phyloP scores from a whole-genome alignment of 1,140 invertebrate genomes.

The Trigoniulus corallinus region DNA sequence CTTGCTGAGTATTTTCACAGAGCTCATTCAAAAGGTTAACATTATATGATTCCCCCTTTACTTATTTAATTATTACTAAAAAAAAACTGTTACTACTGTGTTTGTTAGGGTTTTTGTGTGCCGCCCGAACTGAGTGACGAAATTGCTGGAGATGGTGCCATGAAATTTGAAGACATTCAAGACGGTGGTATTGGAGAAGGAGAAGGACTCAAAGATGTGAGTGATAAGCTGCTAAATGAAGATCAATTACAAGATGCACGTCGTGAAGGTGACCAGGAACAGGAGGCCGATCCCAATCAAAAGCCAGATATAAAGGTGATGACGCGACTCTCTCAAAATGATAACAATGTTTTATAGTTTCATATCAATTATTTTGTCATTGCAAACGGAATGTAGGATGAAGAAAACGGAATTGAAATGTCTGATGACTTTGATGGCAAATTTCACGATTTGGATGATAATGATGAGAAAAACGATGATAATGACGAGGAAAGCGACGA shows the following conservation, averaged over 20 bases:
- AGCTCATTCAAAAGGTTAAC: slow-evolving; percentile 53
- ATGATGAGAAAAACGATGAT: slow-evolving; percentile 41
- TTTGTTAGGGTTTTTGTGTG: slow-evolving; percentile 65
- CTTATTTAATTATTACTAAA: not conserved
- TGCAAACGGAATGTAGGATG: slow-evolving; percentile 35
- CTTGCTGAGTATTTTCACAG: slow-evolving; percentile 64
- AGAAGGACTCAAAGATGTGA: slow-evolving; percentile 85
- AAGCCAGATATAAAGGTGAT: slow-evolving; percentile 4
- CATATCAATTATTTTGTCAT: not conserved
- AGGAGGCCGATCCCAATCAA: slow-evolving; percentile 39
- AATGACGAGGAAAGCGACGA: slow-evolving; percentile 39
- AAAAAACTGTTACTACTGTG: not conserved
- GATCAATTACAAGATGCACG: slow-evolving; percentile 86
- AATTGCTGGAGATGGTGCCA: slow-evolving; percentile 25
- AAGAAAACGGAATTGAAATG: slow-evolving; percentile 90
- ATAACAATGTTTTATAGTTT: no score
- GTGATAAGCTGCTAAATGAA: slow-evolving; percentile 78
- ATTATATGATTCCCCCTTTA: slow-evolving; percentile 6
- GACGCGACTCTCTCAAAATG: not conserved
- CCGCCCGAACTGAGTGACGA: slow-evolving; percentile 52
- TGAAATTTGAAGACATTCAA: slow-evolving; percentile 37
- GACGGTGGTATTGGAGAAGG: slow-evolving; percentile 72
- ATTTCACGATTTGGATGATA: slow-evolving; percentile 58
- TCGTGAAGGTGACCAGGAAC: slow-evolving; percentile 48
- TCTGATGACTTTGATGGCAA: slow-evolving; percentile 79